Evolutionary conservation across 1,140 invertebrate genomes (phyloP).

Genomic region (Pectinophora gossypiella): DNA sequence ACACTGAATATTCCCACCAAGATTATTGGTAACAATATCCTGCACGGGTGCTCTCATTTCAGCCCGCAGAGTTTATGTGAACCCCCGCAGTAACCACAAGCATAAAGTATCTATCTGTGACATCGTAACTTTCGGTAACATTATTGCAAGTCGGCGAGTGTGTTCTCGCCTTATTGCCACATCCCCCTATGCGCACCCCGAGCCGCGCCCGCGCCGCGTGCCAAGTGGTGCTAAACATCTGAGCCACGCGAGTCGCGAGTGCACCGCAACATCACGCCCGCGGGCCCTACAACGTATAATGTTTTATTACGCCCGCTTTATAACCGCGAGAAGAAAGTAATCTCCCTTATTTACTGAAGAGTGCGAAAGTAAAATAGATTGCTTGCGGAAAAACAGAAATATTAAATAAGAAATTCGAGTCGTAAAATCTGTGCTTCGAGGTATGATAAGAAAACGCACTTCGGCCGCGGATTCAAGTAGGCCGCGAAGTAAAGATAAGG

Average conservation of each 20-base stretch:
- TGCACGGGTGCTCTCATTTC: not conserved
- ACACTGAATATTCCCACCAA: too few relatives aligned
- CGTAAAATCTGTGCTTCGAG: not conserved
- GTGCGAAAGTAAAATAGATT: slow-evolving; percentile 35
- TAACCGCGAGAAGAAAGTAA: slow-evolving; percentile 52
- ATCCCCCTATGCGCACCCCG: too few relatives aligned
- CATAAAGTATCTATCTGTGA: slow-evolving; percentile 29
- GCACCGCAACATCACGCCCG: slow-evolving; percentile 44
- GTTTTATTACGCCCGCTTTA: slow-evolving; percentile 57
- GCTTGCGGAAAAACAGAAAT: slow-evolving; percentile 25
- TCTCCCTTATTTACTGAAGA: slow-evolving; percentile 44
- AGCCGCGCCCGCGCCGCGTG: too few relatives aligned
- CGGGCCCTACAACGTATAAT: slow-evolving; percentile 46
- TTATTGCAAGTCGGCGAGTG: slow-evolving; percentile 24
- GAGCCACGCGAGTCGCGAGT: too few relatives aligned
- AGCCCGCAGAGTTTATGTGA: slow-evolving; percentile 13
- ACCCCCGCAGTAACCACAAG: slow-evolving; percentile 19
- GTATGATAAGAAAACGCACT: not conserved
- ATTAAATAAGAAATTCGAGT: slow-evolving; percentile 15
- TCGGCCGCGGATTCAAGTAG: not conserved
- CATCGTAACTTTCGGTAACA: slow-evolving; percentile 19
- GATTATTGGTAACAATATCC: not conserved
- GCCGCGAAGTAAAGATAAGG: not conserved
- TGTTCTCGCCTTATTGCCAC: slow-evolving; percentile 31
- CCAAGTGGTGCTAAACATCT: too few relatives aligned